phyloP scores from a whole-genome alignment of 2,113 vertebrate genomes.

The Oncorhynchus clarkii region DNA sequence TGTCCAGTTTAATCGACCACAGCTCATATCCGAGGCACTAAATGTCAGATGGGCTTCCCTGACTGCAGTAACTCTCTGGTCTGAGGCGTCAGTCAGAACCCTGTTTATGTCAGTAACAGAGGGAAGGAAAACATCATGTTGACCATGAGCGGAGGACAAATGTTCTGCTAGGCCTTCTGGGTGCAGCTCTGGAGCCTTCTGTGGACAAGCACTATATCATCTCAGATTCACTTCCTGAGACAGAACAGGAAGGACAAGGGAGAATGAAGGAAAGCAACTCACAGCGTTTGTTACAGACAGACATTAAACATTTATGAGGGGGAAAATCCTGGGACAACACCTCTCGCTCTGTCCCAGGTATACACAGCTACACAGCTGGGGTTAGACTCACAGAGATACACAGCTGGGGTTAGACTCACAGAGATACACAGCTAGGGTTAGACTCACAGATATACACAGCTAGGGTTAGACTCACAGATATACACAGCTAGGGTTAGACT shows the following conservation, averaged over 20 bases:
- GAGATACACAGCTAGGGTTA: no score
- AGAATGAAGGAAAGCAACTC: neutral
- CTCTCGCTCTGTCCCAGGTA: neutral
- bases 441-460: no score
- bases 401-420: no score
- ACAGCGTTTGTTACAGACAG: neutral
- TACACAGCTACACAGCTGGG: no score
- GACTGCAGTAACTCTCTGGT: neutral
- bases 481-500: no score
- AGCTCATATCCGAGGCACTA: conserved; percentile 15
- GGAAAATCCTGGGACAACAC: neutral
- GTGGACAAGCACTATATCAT: neutral
- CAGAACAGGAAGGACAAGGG: neutral
- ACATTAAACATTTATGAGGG: neutral
- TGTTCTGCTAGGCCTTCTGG: no score
- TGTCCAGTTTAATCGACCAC: neutral
- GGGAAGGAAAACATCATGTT: conserved; percentile 7
- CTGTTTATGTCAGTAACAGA: neutral
- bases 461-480: no score
- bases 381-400: neutral
- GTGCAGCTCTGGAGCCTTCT: neutral
- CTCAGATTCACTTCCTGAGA: neutral
- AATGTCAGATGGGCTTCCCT: conserved; percentile 6
- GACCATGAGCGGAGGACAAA: neutral
- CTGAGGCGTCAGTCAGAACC: conserved; percentile 4